Conservation (phyloP, 2,888 invertebrate genomes). For the Volucella bombylans region DNA sequence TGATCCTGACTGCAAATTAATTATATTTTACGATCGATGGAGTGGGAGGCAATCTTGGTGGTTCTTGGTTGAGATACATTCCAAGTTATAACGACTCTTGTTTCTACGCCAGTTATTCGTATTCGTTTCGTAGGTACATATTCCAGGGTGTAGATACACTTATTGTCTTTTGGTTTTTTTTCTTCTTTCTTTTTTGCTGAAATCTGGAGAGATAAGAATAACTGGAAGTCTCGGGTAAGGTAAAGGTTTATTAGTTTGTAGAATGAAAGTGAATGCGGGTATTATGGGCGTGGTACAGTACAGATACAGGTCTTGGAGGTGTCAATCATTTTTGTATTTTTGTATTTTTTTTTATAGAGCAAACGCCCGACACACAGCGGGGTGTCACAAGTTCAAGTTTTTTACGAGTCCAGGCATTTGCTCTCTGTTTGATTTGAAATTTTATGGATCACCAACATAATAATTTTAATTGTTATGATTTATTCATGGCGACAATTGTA, state of each 20-base stretch:
- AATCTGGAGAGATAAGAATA: conserved; percentile 30
- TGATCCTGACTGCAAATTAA: conserved; percentile 61
- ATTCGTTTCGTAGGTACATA: background rate
- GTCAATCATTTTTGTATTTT: conserved; percentile 20
- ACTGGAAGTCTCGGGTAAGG: conserved; percentile 17
- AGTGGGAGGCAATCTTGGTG: conserved; percentile 25
- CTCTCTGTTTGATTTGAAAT: background rate
- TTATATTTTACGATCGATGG: conserved; percentile 18
- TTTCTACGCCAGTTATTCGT: conserved; percentile 10
- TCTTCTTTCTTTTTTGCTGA: background rate
- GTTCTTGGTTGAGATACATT: conserved; percentile 2
- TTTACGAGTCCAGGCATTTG: background rate
- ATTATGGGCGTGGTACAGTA: conserved; percentile 19
- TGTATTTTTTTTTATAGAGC: background rate
- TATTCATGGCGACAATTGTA: conserved; percentile 11
- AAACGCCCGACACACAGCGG: background rate
- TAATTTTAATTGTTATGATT: conserved; percentile 3
- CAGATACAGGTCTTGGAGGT: background rate
- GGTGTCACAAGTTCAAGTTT: conserved; percentile 33
- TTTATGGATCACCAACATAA: background rate
- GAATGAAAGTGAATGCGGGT: conserved; percentile 41
- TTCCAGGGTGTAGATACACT: too few relatives aligned
- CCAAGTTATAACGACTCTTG: background rate
- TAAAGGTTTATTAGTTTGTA: conserved; percentile 34
- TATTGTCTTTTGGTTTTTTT: too few relatives aligned